Percentiles rank a stretch among this genome's conserved stretches.
Conservation (phyloP, 2,113 vertebrate species). For the Spheniscus mendiculus region DNA sequence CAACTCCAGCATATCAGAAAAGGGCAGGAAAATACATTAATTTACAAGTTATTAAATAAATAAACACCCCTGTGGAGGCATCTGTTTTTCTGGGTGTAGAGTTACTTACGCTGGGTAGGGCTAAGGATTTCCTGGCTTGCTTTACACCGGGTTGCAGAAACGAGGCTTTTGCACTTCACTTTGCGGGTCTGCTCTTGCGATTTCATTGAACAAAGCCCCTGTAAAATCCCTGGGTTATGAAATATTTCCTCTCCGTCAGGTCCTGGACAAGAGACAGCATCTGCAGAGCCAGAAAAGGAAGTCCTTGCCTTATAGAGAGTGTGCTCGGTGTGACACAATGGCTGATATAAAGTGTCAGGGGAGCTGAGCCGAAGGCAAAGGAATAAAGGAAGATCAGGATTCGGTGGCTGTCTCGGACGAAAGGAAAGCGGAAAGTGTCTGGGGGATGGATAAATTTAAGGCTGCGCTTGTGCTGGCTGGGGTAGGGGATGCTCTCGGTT, state of each 20-base stretch:
- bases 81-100: conserved; percentile 59
- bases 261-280: conserved; percentile 66
- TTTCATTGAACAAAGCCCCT: conserved; percentile 26
- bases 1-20: background rate
- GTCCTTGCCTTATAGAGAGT: conserved; percentile 86
- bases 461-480: conserved; percentile 88
- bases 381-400: conserved; percentile 48
- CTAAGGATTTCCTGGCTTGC: conserved; percentile 43
- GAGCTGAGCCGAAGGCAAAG: conserved; percentile 33
- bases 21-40: background rate
- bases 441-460: conserved; percentile 90
- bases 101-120: conserved; percentile 36
- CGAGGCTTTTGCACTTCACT: background rate
- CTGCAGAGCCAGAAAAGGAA: conserved; percentile 73
- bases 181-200: background rate
- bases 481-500: conserved; percentile 90
- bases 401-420: background rate
- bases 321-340: conserved; percentile 72
- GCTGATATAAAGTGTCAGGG: conserved; percentile 64
- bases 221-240: conserved; percentile 52
- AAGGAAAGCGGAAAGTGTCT: background rate
- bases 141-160: background rate
- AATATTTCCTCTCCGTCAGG: conserved; percentile 48
- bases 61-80: conserved; percentile 19
- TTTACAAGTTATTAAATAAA: conserved; percentile 59